Percentiles rank a stretch among this genome's conserved stretches.
Evolutionary conservation across 2,797 vertebrate species (phyloP).

Genomic region (Urocyon cinereoargenteus): DNA sequence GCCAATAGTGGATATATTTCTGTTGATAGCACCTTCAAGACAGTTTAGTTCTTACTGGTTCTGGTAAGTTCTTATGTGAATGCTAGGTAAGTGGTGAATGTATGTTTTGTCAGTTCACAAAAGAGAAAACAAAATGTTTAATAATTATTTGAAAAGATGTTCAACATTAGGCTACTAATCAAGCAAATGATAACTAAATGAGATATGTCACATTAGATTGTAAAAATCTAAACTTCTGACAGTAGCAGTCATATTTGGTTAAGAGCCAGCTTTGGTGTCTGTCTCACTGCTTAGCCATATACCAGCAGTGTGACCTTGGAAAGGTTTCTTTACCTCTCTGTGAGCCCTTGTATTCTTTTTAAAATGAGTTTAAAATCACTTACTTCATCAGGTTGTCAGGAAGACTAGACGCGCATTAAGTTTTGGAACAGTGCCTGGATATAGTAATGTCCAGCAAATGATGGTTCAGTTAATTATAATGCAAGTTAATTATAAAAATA

Average conservation of each 20-base stretch:
- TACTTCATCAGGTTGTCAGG: background rate
- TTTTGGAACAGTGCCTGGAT: conserved; percentile 10
- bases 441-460: conserved; percentile 14
- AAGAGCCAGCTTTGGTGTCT: conserved; percentile 16
- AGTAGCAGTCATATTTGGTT: background rate
- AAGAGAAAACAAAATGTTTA: background rate
- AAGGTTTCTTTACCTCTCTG: background rate
- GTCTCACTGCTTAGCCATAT: background rate
- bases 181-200: background rate
- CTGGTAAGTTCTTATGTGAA: conserved; percentile 1
- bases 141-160: background rate
- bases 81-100: background rate
- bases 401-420: background rate
- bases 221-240: background rate
- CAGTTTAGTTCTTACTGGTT: background rate
- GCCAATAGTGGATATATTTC: background rate
- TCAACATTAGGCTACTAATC: background rate
- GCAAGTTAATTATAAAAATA: conserved; percentile 22
- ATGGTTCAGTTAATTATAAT: background rate
- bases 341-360: background rate
- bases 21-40: background rate
- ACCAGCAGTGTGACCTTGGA: background rate
- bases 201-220: background rate
- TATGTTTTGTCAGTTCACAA: background rate
- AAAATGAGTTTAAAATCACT: conserved; percentile 38